Evolutionary conservation across 2,797 vertebrate species (phyloP).

Genomic region (Chloroceryle amazona): DNA sequence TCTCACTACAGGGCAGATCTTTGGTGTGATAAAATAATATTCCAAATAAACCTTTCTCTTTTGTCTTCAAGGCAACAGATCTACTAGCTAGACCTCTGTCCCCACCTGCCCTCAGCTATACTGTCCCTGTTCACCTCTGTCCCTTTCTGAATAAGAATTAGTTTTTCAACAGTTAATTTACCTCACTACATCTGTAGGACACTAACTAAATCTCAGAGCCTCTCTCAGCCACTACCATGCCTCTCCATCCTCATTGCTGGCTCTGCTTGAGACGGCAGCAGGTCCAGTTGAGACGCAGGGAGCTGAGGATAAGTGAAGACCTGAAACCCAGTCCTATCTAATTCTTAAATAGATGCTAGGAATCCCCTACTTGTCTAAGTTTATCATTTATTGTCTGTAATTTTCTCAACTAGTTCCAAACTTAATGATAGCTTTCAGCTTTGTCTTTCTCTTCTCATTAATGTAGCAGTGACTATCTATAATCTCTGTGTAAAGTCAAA

Average conservation of each 20-base stretch:
- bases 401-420: constrained; percentile 35
- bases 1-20: neutral
- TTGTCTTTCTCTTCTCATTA: constrained; percentile 31
- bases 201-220: neutral
- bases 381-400: constrained; percentile 9
- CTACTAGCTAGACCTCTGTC: neutral
- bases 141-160: neutral
- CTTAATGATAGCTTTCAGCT: constrained; percentile 31
- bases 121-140: neutral
- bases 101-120: neutral
- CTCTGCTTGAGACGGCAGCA: neutral
- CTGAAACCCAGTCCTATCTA: neutral
- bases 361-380: neutral
- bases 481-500: constrained; percentile 11
- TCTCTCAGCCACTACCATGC: neutral
- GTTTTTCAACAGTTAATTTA: neutral
- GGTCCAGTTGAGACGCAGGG: neutral
- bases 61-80: neutral
- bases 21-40: neutral
- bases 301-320: neutral
- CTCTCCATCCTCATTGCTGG: neutral
- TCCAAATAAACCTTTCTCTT: neutral
- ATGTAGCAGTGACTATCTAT: neutral
- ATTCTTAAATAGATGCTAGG: constrained; percentile 7
- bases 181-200: neutral